Base-by-base conservation (phyloP, 1,140 invertebrate genomes). In the Cheumatopsyche charites region DNA sequence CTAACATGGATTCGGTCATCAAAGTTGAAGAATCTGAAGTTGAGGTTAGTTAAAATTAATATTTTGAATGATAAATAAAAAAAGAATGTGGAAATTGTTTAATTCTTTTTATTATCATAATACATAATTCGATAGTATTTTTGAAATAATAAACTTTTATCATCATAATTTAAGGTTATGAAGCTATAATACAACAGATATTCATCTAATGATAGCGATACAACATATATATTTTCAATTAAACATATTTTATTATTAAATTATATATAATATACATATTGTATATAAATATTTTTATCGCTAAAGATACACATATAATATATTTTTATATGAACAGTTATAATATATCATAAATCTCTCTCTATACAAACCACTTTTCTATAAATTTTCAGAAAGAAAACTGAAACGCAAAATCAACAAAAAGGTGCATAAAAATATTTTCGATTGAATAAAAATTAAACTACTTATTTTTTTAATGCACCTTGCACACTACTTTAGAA, bases 1-100 rank as follows among this genome's bases (percentile, higher is more conserved):
- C 91, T 5, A 89, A 92, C 73, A 80, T 94, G 41, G 94, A 97
- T 80, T 89, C 90, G 55, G 87, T 90, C 1, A 86, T 90, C 41
- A 87, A 88, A 73, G 79, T 92, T 23, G 82, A 87, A 29, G 88
- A 90, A 42, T 79, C 87, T 17, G 77, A 86, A 58, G 82, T 93
- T 74, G 86, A 89, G 87, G 92, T 93, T 84, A 90, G 89, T 86
- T 15, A 43, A 49, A 17, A 6, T 15, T 62, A 15, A 4, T 62
- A 29, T 52, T 52, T 41, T 63, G 17, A 23, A 61, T 61, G 11
- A 61, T n/a, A n/a, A 52, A 52, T 15, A 6, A n/a, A 5, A 9
- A 62, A 62, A 62, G 26, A 62, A 25, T 41, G 12, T 15, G 11
- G 9, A 26, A 9, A 21, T 62, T 11, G 15, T 62, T 62, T 49